Percentiles rank a stretch among this genome's conserved stretches.
These are phyloP conservation scores for Etia nguti DNA, from an alignment of 2,113 vertebrate genomes.

Conservation along the genomic window DNA sequence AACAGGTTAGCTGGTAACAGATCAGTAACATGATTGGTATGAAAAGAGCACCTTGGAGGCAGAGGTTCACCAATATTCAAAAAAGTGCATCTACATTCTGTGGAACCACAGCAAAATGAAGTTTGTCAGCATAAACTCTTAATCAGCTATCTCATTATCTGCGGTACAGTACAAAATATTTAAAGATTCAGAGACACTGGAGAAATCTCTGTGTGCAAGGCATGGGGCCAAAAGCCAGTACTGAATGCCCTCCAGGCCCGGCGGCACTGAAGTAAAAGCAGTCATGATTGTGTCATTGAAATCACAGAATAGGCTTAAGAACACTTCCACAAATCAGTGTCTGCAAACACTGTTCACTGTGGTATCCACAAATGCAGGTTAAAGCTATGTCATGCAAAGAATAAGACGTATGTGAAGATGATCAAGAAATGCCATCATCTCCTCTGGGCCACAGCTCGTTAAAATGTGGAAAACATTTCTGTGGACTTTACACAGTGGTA, in stretches of 20 bases:
- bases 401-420: neutral
- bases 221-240: neutral
- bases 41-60: neutral
- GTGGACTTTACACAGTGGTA: neutral
- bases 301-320: neutral
- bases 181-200: accelerated
- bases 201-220: neutral
- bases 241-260: neutral
- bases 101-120: neutral
- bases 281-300: accelerated
- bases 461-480: neutral
- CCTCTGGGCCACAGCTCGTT: neutral
- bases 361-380: neutral
- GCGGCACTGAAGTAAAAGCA: neutral
- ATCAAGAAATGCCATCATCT: neutral
- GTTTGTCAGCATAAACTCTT: neutral
- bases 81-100: neutral
- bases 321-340: neutral
- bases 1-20: neutral
- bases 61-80: neutral
- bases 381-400: neutral
- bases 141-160: accelerated
- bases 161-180: neutral
- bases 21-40: neutral
- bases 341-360: accelerated